A percentile compares a stretch with the other conserved stretches of the same genome.
These are phyloP conservation scores for Oncorhynchus keta DNA, from an alignment of 2,113 vertebrate genomes.

Conservation along the genomic window DNA sequence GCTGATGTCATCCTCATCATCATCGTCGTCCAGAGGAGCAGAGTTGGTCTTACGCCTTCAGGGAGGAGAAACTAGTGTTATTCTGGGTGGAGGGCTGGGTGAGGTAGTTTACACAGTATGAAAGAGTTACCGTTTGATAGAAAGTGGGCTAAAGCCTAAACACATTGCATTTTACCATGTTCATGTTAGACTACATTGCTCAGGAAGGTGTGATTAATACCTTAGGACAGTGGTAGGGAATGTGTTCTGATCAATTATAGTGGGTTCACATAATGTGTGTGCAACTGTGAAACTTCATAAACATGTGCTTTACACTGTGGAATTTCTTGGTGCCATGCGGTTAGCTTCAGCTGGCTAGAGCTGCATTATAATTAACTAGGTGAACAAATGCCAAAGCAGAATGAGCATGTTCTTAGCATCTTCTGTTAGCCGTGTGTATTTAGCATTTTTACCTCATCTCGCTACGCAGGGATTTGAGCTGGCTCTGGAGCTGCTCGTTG, in stretches of 20 bases:
- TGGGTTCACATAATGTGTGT: no score
- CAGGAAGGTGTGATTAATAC: no score
- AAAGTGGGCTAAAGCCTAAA: neutral
- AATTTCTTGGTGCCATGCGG: no score
- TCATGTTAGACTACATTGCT: no score
- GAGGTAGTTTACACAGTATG: neutral
- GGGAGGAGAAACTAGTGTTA: conserved; percentile 40
- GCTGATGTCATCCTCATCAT: conserved; percentile 81
- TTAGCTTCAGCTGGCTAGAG: no score
- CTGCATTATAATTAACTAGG: no score
- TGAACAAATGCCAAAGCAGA: no score
- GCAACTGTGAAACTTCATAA: no score
- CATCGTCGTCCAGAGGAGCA: conserved; percentile 80
- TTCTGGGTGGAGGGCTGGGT: neutral
- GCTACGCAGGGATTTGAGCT: conserved; percentile 83
- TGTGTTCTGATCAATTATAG: no score
- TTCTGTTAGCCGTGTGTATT: neutral
- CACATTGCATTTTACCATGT: neutral
- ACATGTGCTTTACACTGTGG: no score
- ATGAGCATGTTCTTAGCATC: no score
- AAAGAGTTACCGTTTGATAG: neutral
- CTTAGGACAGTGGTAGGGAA: no score
- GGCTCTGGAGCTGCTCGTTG: conserved; percentile 90
- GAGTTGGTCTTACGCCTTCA: conserved; percentile 85
- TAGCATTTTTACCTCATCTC: conserved; percentile 81